Base-by-base conservation (phyloP, 2,797 vertebrate genomes). In the Acanthurus tractus region DNA sequence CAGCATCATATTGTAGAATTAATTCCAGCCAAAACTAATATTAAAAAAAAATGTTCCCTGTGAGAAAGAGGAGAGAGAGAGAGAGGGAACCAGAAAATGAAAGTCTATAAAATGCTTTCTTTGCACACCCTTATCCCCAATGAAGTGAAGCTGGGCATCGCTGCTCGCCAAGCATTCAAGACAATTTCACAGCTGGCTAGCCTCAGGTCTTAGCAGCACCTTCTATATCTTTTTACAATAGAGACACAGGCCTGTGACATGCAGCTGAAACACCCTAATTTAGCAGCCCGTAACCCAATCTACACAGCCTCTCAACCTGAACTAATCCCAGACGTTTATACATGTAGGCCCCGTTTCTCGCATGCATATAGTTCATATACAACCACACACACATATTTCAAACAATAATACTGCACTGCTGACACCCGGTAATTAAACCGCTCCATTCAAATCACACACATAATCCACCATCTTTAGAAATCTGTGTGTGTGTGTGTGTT, bases 141-240 rank as follows among this genome's bases (percentile, higher is more conserved):
- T 78, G 78, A 89, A 87, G 88, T 74, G 70, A 80, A 79, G 89
- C 88, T 76, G 81, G 82, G 80, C 83, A 74, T 82, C 54, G 71
- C 64, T 67, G 81, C 80, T 86, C 63, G 68, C 83, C 88, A 76
- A 86, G 84, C 75, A 87, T 89, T 82, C 45, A 67, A 89, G 83
- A 91, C 92, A 93, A 93, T 93, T 93, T 94, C 92, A 93, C 92
- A 93, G 92, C 90, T 90, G 91, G 88, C 86, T 90, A 66, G 88
- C 82, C 91, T 79, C 91, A 90, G 89, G 90, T 92, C 89, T 94
- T 92, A 92, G 88, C 66, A 59, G 83, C 70, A 70, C 82, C 77
- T 86, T 89, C 83, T 84, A 62, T 89, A 88, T 92, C 87, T 85
- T 87, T 83, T 78, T 86, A 93, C 91, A 91, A 85, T 84, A 80